Evolutionary conservation across 35 echinoderm and acorn worm species (phyloP).

Genomic region (Nesometra sesokonis): DNA sequence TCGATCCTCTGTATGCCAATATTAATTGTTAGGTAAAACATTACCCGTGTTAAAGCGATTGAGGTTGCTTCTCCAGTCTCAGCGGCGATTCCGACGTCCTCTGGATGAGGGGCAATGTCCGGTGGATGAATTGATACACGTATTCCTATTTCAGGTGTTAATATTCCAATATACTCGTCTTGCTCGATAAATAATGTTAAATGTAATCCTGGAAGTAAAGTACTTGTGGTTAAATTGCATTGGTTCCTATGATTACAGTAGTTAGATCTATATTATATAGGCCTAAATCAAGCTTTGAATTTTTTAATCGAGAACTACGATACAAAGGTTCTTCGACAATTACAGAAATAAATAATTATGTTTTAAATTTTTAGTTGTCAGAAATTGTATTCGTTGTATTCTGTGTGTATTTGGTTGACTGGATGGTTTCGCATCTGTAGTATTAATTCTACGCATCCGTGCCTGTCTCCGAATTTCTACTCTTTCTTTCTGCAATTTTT

Average conservation of each 20-base stretch:
- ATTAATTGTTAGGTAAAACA: neutral
- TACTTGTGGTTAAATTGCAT: neutral
- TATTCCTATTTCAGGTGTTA: constrained; percentile 42
- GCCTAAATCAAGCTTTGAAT: too few species aligned
- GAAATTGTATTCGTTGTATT: too few species aligned
- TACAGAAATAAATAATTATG: too few species aligned
- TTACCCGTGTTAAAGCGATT: constrained; percentile 42
- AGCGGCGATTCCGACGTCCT: constrained; percentile 36
- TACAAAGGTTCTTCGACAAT: too few species aligned
- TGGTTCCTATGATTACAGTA: neutral
- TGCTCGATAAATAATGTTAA: constrained; percentile 64
- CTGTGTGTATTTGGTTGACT: too few species aligned
- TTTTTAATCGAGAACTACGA: too few species aligned
- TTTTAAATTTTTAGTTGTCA: too few species aligned
- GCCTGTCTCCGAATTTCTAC: too few species aligned
- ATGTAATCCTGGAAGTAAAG: constrained; percentile 23
- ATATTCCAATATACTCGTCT: constrained; percentile 47
- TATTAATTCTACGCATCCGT: too few species aligned
- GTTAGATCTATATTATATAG: neutral
- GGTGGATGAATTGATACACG: constrained; percentile 31
- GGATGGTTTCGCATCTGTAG: too few species aligned
- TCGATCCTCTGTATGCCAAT: neutral
- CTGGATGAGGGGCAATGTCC: constrained; percentile 18
- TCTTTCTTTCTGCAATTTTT: too few species aligned
- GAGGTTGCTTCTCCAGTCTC: constrained; percentile 23